Evolutionary conservation across 2,888 invertebrate species (phyloP).

Genomic region (Incurvaria masculella): DNA sequence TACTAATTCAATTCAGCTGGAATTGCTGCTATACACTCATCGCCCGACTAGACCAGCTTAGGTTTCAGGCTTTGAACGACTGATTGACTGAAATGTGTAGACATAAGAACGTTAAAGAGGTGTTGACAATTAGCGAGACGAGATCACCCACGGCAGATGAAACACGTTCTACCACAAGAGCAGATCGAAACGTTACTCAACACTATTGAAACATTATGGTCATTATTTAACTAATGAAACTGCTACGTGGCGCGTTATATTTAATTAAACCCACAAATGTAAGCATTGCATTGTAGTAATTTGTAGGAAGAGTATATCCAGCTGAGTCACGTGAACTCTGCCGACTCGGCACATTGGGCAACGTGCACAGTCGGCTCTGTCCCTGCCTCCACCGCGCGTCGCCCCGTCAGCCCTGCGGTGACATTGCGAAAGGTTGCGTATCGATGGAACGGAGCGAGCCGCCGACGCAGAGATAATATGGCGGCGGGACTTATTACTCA

Average conservation of each 20-base stretch:
- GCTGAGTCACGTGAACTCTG: too few species aligned
- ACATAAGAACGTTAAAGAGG: background rate
- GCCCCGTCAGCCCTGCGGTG: conserved; percentile 24
- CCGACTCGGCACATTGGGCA: background rate
- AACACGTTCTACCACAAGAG: background rate
- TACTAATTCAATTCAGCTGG: too few species aligned
- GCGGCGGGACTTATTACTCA: conserved; percentile 27
- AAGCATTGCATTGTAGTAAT: too few species aligned
- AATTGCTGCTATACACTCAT: too few species aligned
- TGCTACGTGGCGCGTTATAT: too few species aligned
- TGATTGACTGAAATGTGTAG: too few species aligned
- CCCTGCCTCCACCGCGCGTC: background rate
- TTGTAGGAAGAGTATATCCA: too few species aligned
- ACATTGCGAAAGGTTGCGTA: conserved; percentile 6
- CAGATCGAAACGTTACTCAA: background rate
- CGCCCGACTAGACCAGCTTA: too few species aligned
- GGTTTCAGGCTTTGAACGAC: too few species aligned
- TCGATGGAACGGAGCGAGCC: background rate
- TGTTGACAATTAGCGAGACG: background rate
- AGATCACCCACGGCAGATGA: background rate
- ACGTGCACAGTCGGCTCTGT: background rate
- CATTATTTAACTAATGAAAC: too few species aligned
- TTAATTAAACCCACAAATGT: too few species aligned
- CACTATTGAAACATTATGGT: too few species aligned
- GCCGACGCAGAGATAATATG: background rate